Evolutionary conservation across 2,888 invertebrate species (phyloP), one percentile per base, ranked within the genome.

Genomic region (Fragum sueziense): DNA sequence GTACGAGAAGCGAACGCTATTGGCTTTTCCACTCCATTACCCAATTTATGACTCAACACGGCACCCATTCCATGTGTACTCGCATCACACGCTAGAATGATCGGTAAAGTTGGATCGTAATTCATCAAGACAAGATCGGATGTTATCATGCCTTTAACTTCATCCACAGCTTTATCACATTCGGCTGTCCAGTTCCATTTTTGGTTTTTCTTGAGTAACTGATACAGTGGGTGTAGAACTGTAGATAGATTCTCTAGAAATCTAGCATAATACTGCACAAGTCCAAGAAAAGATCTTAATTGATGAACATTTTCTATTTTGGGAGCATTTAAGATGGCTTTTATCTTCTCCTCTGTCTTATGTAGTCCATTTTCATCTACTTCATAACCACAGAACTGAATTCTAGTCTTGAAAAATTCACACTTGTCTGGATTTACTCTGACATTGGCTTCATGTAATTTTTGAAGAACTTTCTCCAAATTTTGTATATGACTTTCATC

Each of bases 1-100:
- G 93, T 93, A 11, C 90, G 88, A 67, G 92, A 93, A 0, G 92
- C 93, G 76, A 92, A 93, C 2, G 80, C 85, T 65, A 86, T 57
- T 17, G 75, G 82, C 73, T 83, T 51, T 47, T 77, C 75, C n/a
- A 22, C 2, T 37, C 67, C 73, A 71, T 82, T 68, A 31, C 74
- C 71, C 27, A 77, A 52, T 9, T 51, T 69, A 61, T 87, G 85
- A 51, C 84, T 82, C 31, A 87, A n/a, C 9, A 93, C 92, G 2
- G 92, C 89, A n/a, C 91, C 91, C 47, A 91, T 70, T 22, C 92
- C 92, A 37, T 76, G 80, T 6, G 88, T 65, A n/a, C 84, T 85
- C 14, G 86, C 79, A 73, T 87, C 86, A 65, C n/a, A n/a, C n/a
- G n/a, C n/a, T n/a, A n/a, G n/a, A n/a, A n/a, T n/a, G n/a, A n/a